Evolutionary conservation across 2,113 vertebrate genomes (phyloP).

Genomic region (Oryzias melastigma): DNA sequence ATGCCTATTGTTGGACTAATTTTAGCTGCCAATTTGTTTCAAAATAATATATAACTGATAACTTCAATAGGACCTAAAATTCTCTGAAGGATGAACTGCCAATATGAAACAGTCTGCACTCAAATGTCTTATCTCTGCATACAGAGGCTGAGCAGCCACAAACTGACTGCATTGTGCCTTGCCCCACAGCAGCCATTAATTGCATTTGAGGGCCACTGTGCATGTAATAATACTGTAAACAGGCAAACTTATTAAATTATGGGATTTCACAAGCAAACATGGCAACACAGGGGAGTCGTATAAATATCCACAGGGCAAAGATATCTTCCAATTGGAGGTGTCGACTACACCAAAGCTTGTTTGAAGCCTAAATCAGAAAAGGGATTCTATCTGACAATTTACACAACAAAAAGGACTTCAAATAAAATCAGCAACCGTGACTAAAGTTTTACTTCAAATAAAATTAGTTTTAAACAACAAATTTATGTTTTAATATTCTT

Average conservation of each 20-base stretch:
- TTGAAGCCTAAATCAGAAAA: slow-evolving; percentile 1
- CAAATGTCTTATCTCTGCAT: too few relatives aligned
- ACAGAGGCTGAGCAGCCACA: too few relatives aligned
- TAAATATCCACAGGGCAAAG: background rate
- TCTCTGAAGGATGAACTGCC: too few relatives aligned
- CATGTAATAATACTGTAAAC: slow-evolving; percentile 15
- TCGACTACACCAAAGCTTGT: background rate
- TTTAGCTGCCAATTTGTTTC: too few relatives aligned
- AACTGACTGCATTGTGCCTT: background rate
- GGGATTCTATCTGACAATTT: background rate
- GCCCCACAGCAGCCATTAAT: slow-evolving; percentile 19
- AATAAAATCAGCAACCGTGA: background rate
- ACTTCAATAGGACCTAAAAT: too few relatives aligned
- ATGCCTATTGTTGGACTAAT: too few relatives aligned
- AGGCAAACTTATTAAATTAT: slow-evolving; percentile 24
- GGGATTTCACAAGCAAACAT: slow-evolving; percentile 7
- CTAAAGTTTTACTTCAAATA: background rate
- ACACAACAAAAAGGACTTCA: too few relatives aligned
- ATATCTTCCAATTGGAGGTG: slow-evolving; percentile 5
- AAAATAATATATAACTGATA: too few relatives aligned
- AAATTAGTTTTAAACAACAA: background rate
- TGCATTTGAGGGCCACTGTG: slow-evolving; percentile 25
- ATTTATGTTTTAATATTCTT: too few relatives aligned
- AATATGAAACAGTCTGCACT: too few relatives aligned
- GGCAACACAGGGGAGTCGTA: background rate